Percentiles rank a stretch among this genome's conserved stretches.
phyloP scores from a whole-genome alignment of 2,888 invertebrate species.

The Lypha dubia region DNA sequence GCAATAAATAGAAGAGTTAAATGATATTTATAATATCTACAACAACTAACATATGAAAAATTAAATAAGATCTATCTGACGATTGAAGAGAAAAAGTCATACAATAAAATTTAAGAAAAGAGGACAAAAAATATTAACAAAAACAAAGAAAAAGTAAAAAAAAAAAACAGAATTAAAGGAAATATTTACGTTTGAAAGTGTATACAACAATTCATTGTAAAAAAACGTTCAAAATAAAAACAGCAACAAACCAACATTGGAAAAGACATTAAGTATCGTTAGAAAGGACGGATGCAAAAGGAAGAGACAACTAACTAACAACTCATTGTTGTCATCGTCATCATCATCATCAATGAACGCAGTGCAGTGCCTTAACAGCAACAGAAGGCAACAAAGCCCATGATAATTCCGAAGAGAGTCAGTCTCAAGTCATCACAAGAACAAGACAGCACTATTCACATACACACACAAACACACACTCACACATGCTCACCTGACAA shows the following conservation, averaged over 20 bases:
- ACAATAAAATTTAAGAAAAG: conserved; percentile 44
- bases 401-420: conserved; percentile 60
- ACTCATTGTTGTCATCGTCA: conserved; percentile 32
- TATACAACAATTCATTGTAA: conserved; percentile 46
- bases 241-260: conserved; percentile 37
- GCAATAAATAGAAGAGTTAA: neutral
- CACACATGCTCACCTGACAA: conserved; percentile 18
- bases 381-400: conserved; percentile 27
- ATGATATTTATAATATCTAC: neutral
- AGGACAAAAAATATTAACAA: conserved; percentile 33
- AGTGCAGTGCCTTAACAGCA: conserved; percentile 9
- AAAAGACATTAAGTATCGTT: conserved; percentile 38
- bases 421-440: conserved; percentile 43
- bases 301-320: conserved; percentile 31
- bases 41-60: conserved; percentile 35
- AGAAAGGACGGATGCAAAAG: conserved; percentile 58
- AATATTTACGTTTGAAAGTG: conserved; percentile 53
- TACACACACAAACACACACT: neutral
- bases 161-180: conserved; percentile 19
- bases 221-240: conserved; percentile 56
- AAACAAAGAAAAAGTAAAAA: conserved; percentile 7
- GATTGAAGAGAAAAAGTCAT: conserved; percentile 59
- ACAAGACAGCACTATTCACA: neutral
- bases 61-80: conserved; percentile 40
- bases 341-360: conserved; percentile 58